Evolutionary conservation across 2,888 invertebrate species (phyloP), one percentile per base, ranked within the genome.

Genomic region (Pyrocoelia pectoralis): DNA sequence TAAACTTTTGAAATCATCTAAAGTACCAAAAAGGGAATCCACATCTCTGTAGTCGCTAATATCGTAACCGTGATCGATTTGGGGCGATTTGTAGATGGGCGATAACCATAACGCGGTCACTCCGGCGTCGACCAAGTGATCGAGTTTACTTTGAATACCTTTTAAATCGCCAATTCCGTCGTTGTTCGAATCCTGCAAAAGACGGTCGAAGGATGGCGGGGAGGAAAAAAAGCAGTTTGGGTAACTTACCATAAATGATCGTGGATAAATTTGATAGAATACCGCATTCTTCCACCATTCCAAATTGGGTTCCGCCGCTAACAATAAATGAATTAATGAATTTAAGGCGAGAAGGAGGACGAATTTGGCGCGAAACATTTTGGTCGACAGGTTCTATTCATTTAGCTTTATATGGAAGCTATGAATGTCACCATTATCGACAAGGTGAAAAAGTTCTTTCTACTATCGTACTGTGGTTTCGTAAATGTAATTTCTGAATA

Each of bases 1-100:
- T 6, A 93, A 77, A 0, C 83, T 77, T 1, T 85, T 83, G 51
- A 95, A 91, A 77, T 94, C 92, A 0, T 82, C 82, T 80, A 93
- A 82, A 0, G 86, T 89, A 0, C 95, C 95, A 75, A 89, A 95
- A 55, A 87, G 84, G 0, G 87, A 79, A 69, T 94, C 89, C 24
- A 95, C 87, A 17, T 86, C 84, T 57, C 82, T 87, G 78, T 90
- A 94, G 80, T 95, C 86, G 28, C 90, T 88, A 71, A 95, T 90
- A 76, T 96, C 95, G 72, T 95, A 95, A 0, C 95, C 95, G 76
- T 91, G 91, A 81, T 96, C 95, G 0, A 87, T 84, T 90, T 93
- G 91, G 0, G 95, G 94, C 0, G 94, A 94, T 59, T 84, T 83
- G 80, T 89, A 94, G 72, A 96, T 90, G 0, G 95, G 95, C 0